phyloP scores from a whole-genome alignment of 2,888 invertebrate species.

The Synergus gifuensis region DNA sequence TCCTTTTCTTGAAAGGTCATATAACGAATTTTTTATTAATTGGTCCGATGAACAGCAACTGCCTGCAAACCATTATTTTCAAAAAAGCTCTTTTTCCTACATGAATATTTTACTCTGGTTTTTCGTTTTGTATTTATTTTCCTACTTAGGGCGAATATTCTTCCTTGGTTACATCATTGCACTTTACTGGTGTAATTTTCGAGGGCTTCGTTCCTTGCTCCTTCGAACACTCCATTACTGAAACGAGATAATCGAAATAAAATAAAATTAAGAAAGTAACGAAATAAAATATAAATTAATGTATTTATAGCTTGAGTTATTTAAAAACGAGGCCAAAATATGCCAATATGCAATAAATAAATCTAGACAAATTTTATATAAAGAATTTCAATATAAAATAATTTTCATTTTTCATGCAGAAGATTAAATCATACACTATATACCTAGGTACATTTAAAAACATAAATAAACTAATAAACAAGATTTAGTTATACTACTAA shows the following conservation, averaged over 20 bases:
- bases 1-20: no score
- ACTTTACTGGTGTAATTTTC: background rate
- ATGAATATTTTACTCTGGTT: background rate
- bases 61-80: conserved; percentile 68
- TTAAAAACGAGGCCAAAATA: no score
- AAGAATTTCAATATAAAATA: no score
- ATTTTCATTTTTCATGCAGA: no score
- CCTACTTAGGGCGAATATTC: conserved; percentile 49
- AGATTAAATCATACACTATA: no score
- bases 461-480: no score
- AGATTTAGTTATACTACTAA: no score
- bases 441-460: no score
- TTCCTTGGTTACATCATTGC: conserved; percentile 54
- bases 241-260: conserved; percentile 67
- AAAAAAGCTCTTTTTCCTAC: conserved; percentile 8
- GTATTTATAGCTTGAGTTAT: no score
- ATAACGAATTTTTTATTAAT: no score
- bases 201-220: conserved; percentile 43
- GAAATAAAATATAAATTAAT: background rate
- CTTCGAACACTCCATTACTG: conserved; percentile 71
- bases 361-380: no score
- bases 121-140: conserved; percentile 39
- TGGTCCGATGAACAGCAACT: conserved; percentile 31
- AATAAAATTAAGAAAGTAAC: conserved; percentile 46
- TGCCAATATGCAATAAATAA: no score